Base-by-base conservation (phyloP, 2,888 invertebrate species). In the Phrixothrix hirtus region DNA sequence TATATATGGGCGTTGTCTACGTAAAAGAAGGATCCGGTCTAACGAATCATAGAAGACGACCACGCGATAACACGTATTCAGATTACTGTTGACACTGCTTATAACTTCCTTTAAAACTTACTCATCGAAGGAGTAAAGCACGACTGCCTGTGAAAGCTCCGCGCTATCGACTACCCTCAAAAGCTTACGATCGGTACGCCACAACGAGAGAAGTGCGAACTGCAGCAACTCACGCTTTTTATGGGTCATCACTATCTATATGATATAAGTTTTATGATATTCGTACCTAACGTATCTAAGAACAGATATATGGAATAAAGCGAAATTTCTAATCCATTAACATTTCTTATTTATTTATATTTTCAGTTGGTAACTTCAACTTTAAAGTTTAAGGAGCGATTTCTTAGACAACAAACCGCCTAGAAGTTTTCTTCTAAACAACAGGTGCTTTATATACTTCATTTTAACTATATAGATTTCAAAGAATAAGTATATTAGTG, bases 131-230 rank as follows among this genome's bases (percentile, higher is more conserved):
- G 49, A 58, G 58, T 60, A 59, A 57, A 62, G 55, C 62, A 60
- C 66, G 60, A 65, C 65, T 64, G 62, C 51, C 57, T 58, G 59
- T 46, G 46, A 52, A 57, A 50, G 61, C 59, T 57, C 46, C 63
- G 62, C 59, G 66, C 65, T 67, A 66, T 67, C 62, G 66, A 66
- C 66, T 68, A 66, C 60, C 64, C 63, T 55, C 48, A 56, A 60
- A 57, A 50, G 57, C 48, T 53, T 47, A 57, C 61, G 65, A 59
- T 55, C 51, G 58, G 54, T 57, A 60, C 67, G 67, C 67, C 60
- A 55, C 62, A 51, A 63, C 49, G 64, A 52, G 60, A 62, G 64
- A 66, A 64, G 63, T 60, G 65, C 45, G 67, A 67, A 66, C 66
- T 65, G 61, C 64, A 55, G 47, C 52, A 55, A 59, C 61, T 64